Conservation (phyloP, 2,888 invertebrate species). For the Zele albiditarsus region DNA sequence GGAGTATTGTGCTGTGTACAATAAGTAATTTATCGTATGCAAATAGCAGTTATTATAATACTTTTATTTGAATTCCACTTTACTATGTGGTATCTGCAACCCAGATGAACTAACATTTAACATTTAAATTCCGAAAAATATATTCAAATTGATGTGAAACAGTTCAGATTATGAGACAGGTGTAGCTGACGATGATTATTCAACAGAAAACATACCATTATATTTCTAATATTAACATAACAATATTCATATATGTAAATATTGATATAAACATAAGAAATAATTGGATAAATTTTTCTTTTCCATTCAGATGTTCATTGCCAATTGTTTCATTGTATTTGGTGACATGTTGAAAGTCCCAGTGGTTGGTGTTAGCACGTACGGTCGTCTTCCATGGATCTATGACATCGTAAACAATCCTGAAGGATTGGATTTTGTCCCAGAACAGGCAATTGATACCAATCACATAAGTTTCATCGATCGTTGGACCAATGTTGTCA, state of each 20-base stretch:
- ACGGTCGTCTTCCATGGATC: conserved; percentile 42
- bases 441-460: conserved; percentile 29
- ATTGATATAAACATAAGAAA: not conserved
- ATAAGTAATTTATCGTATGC: no score
- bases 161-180: no score
- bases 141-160: no score
- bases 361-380: conserved; percentile 44
- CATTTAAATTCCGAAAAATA: no score
- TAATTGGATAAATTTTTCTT: not conserved
- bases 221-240: no score
- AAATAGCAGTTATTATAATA: no score
- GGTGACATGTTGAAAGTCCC: conserved; percentile 50
- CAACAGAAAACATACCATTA: no score
- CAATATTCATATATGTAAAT: not conserved
- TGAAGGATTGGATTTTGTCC: conserved; percentile 39
- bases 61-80: no score
- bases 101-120: no score
- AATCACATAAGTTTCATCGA: conserved; percentile 45
- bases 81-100: no score
- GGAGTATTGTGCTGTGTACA: no score
- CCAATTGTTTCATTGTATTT: conserved; percentile 49
- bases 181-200: no score
- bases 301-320: conserved; percentile 43
- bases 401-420: conserved; percentile 50
- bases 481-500: conserved; percentile 37